A percentile compares a stretch with the other conserved stretches of the same genome.
phyloP scores from a whole-genome alignment of 2,113 vertebrate species.

The Orthonyx spaldingii region DNA sequence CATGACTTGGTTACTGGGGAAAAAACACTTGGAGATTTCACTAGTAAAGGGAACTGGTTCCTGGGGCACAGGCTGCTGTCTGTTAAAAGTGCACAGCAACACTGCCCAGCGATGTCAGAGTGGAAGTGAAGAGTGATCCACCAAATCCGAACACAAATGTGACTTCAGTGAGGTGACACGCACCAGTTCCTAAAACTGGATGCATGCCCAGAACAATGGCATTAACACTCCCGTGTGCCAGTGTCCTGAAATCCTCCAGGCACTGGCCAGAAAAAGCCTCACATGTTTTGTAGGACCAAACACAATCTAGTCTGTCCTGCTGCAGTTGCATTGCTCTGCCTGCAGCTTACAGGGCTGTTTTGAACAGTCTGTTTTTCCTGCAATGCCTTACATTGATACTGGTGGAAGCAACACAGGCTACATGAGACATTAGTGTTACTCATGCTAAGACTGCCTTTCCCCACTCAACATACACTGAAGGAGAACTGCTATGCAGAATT shows the following conservation, averaged over 20 bases:
- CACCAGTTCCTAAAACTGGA: background rate
- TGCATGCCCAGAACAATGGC: background rate
- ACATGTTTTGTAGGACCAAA: background rate
- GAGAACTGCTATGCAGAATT: background rate
- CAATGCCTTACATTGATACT: background rate
- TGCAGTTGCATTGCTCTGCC: background rate
- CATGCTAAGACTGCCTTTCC: background rate
- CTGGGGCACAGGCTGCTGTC: background rate
- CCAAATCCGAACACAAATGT: background rate
- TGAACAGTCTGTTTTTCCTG: background rate
- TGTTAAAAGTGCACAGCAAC: background rate
- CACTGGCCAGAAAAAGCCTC: background rate
- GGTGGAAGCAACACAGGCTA: background rate
- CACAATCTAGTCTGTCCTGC: background rate
- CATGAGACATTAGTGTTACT: background rate
- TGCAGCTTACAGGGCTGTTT: background rate
- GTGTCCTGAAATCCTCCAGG: background rate
- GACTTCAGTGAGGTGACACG: background rate
- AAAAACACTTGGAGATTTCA: background rate
- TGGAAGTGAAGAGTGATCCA: background rate
- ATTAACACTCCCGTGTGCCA: background rate
- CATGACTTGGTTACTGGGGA: background rate
- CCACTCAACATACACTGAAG: rapidly evolving
- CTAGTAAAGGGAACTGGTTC: background rate
- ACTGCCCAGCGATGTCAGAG: background rate